Base-by-base conservation (phyloP, 2,888 invertebrate genomes). In the Gasteruption jaculator region DNA sequence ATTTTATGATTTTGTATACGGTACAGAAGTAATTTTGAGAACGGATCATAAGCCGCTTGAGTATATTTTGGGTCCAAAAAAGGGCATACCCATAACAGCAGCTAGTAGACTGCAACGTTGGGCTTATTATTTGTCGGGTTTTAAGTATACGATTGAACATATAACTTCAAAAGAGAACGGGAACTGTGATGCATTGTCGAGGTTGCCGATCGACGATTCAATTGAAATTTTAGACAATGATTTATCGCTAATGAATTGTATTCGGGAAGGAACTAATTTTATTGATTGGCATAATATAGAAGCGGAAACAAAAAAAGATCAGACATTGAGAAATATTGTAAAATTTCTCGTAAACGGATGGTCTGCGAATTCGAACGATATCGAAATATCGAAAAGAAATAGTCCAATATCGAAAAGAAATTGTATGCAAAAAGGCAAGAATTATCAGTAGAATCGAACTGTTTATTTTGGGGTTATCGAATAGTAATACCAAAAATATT, bases 381-480 rank as follows among this genome's bases (percentile, higher is more conserved):
- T 6, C 5, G 1, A 39, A 46, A 5, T 45, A 0, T 27, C 20
- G 0, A 15, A 0, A 29, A 29, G 2, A 10, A 43, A 7, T 12
- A 43, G 16, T 10, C 22, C 2, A 32, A 45, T 2, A 12, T 7
- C 1, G 41, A 41, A 12, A 15, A 47, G 29, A 43, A 24, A 34
- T 40, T 12, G 8, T 38, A 22, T 11, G n/a, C 1, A 8, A 43
- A 41, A 20, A 22, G 42, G 15, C n/a, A 33, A 10, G 44, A 51
- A 34, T 14, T 51, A 7, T 19, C 30, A 2, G 40, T 47, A 0
- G 42, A 47, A n/a, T 36, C 45, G 15, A 27, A 19, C 3, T 47
- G 47, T 24, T 24, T 51, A 8, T 40, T 52, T 6, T 48, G 48
- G 43, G 46, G 49, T 1, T 32, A 25, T 5, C 7, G 48, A 25